Conservation (phyloP, 2,888 invertebrate species). For the Diabrotica balteata region DNA sequence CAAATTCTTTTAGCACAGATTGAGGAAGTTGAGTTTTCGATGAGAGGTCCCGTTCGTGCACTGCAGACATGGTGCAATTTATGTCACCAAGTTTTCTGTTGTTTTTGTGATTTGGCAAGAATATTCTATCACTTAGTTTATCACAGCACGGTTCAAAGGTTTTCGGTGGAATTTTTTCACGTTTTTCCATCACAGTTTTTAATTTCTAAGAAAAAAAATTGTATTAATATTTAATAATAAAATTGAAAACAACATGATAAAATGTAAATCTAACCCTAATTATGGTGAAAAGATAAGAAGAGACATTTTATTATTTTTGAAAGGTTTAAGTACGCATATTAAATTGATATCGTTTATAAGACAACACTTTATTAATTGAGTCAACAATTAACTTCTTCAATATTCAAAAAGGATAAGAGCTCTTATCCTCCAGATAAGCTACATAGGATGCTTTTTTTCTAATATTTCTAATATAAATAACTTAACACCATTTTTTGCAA, state of each 20-base stretch:
- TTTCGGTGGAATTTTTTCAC: conserved; percentile 69
- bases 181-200: conserved; percentile 74
- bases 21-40: conserved; percentile 64
- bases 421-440: too few relatives aligned
- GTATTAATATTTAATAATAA: background rate
- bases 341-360: too few relatives aligned
- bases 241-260: background rate
- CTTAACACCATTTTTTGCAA: too few relatives aligned
- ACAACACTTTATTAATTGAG: too few relatives aligned
- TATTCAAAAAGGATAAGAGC: too few relatives aligned
- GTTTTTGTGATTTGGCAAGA: conserved; percentile 67
- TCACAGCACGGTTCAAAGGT: conserved; percentile 64
- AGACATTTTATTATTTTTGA: too few relatives aligned
- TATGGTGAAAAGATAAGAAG: too few relatives aligned
- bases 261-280: too few relatives aligned
- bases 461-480: too few relatives aligned
- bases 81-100: conserved; percentile 71
- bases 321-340: too few relatives aligned
- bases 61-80: conserved; percentile 74
- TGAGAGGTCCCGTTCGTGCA: conserved; percentile 71
- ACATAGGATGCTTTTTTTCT: too few relatives aligned
- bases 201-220: conserved; percentile 61
- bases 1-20: conserved; percentile 75
- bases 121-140: conserved; percentile 60
- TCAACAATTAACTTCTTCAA: too few relatives aligned